A percentile compares a stretch with the other conserved stretches of the same genome.
phyloP scores from a whole-genome alignment of 2,888 invertebrate genomes.

The Eristalis pertinax region DNA sequence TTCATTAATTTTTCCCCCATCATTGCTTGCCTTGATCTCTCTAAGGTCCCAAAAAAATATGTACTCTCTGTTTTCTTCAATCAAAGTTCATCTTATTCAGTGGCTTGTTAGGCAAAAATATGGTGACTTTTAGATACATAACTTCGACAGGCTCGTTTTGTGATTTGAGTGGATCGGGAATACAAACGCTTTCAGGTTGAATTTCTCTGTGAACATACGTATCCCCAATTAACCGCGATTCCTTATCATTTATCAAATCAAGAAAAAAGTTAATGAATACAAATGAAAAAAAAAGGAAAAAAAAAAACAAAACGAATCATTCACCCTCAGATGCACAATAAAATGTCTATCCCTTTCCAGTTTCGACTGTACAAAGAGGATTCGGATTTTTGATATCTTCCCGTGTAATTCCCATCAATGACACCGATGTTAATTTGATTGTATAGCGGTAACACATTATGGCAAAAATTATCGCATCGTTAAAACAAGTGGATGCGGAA shows the following conservation, averaged over 20 bases:
- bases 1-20: background rate
- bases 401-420: background rate
- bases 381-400: background rate
- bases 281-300: background rate
- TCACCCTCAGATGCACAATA: conserved; percentile 17
- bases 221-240: background rate
- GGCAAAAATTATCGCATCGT: conserved; percentile 65
- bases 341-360: conserved; percentile 35
- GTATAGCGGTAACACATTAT: conserved; percentile 52
- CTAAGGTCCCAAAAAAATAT: background rate
- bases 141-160: background rate
- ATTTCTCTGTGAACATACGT: background rate
- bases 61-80: background rate
- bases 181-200: background rate
- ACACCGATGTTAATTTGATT: conserved; percentile 54
- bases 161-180: background rate
- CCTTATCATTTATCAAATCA: background rate
- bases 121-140: background rate
- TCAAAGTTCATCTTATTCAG: background rate
- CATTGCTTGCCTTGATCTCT: background rate
- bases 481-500: conserved; percentile 63
- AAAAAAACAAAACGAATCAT: background rate
- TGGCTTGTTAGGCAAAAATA: background rate
- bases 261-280: background rate
- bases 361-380: conserved; percentile 10